phyloP scores from a whole-genome alignment of 2,797 vertebrate species.

The Sarcoramphus papa region DNA sequence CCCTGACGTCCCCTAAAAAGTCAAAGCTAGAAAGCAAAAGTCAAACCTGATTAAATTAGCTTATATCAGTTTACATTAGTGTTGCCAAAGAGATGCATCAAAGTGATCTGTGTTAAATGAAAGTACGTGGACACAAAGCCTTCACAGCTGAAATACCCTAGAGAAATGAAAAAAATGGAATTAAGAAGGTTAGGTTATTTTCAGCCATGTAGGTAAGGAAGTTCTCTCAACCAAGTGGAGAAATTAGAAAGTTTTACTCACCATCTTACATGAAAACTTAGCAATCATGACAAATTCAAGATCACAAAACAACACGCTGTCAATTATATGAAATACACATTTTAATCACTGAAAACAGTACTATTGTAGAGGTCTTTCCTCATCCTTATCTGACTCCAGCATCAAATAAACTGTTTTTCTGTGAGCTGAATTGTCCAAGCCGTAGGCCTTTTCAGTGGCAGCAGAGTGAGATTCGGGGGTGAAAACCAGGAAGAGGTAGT shows the following conservation, averaged over 20 bases:
- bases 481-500: neutral
- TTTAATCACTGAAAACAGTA: neutral
- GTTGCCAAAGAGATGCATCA: neutral
- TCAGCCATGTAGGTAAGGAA: neutral
- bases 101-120: neutral
- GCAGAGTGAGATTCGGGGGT: neutral
- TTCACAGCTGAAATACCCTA: neutral
- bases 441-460: neutral
- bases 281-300: neutral
- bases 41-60: neutral
- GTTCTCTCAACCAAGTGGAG: neutral
- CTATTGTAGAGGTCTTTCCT: neutral
- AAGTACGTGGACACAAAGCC: neutral
- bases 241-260: neutral
- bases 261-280: neutral
- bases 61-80: neutral
- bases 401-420: neutral
- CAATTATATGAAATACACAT: neutral
- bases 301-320: neutral
- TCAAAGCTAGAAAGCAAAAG: neutral
- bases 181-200: neutral
- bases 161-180: neutral
- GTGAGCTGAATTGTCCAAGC: neutral
- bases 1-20: too few species aligned
- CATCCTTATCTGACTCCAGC: too few species aligned